A percentile compares a stretch with the other conserved stretches of the same genome.
Evolutionary conservation across 2,113 vertebrate species (phyloP).

Genomic region (Penelope pileata): DNA sequence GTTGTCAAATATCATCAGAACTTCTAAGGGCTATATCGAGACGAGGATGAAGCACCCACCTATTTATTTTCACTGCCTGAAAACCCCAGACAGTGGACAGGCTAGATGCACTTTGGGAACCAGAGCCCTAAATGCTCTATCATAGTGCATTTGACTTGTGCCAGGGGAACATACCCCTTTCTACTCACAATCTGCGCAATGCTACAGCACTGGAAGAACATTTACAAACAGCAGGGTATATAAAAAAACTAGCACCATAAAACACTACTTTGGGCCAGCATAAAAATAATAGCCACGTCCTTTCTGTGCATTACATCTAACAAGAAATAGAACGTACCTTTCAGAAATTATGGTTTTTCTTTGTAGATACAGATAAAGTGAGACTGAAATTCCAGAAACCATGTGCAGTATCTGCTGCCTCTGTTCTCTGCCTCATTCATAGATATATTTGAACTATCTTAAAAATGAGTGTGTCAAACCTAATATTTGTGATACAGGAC

Average conservation of each 20-base stretch:
- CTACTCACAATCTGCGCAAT: neutral
- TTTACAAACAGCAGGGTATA: neutral
- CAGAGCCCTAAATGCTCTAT: neutral
- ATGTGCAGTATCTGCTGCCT: neutral
- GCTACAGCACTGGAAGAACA: neutral
- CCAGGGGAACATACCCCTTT: neutral
- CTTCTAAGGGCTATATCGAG: neutral
- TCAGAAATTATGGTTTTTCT: neutral
- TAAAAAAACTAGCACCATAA: neutral
- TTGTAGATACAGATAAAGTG: neutral
- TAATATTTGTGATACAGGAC: neutral
- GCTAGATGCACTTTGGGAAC: neutral
- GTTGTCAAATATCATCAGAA: neutral
- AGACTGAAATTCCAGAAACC: neutral
- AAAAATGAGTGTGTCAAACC: slow-evolving; percentile 4
- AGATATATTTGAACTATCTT: neutral
- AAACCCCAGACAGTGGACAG: neutral
- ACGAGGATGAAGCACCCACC: rapidly evolving
- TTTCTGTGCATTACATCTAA: neutral
- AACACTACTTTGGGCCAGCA: neutral
- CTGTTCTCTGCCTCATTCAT: neutral
- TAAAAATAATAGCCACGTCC: neutral
- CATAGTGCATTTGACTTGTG: neutral
- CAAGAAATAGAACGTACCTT: neutral
- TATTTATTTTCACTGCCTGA: neutral